Percentiles rank a stretch among this genome's conserved stretches.
Conservation (phyloP, 2,888 invertebrate species). For the Calliphora vomitoria region DNA sequence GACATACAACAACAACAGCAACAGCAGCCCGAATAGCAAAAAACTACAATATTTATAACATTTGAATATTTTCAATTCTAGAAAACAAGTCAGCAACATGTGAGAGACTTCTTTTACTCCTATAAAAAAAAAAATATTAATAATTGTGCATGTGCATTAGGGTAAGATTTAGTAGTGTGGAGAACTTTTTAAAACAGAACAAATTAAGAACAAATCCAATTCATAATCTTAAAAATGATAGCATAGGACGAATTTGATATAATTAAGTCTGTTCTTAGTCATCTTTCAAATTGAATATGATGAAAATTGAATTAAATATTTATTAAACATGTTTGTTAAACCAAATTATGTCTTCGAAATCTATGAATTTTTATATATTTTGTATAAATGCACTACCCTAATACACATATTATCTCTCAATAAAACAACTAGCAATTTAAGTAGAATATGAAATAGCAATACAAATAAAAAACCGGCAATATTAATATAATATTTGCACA, state of each 20-base stretch:
- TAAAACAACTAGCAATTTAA: not conserved
- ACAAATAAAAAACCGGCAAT: conserved; percentile 23
- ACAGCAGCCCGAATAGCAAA: not conserved
- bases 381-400: not conserved
- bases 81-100: conserved; percentile 29
- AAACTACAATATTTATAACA: conserved; percentile 7
- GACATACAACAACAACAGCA: conserved; percentile 30
- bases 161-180: not conserved
- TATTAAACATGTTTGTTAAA: too few relatives aligned
- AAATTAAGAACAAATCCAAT: not conserved
- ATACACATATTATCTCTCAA: not conserved
- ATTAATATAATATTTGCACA: conserved; percentile 55
- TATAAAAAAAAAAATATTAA: conserved; percentile 1
- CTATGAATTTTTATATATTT: too few relatives aligned
- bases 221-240: not conserved
- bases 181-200: not conserved
- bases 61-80: conserved; percentile 20
- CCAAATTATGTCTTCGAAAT: too few relatives aligned
- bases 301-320: too few relatives aligned
- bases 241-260: too few relatives aligned
- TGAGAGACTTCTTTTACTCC: conserved; percentile 1
- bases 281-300: too few relatives aligned
- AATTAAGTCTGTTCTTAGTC: too few relatives aligned
- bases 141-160: conserved; percentile 34
- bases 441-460: conserved; percentile 3